Evolutionary conservation across 2,797 vertebrate species (phyloP).

Genomic region (Parauchenoglanis ngamensis): DNA sequence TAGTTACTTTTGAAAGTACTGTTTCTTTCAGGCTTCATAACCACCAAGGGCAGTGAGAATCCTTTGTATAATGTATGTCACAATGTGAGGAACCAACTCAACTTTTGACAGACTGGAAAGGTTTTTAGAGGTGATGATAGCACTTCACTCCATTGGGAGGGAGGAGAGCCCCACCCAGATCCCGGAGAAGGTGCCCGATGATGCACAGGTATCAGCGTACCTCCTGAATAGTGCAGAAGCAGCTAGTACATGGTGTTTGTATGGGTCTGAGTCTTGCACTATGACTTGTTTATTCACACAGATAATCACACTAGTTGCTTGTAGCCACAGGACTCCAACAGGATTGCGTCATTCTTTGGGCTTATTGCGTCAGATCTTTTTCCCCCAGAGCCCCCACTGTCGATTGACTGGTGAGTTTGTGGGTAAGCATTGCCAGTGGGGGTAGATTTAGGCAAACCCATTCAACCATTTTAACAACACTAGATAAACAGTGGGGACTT

Average conservation of each 20-base stretch:
- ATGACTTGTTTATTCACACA: background rate
- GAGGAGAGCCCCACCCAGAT: background rate
- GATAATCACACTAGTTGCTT: background rate
- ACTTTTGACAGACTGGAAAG: background rate
- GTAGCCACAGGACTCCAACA: background rate
- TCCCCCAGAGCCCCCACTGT: no score
- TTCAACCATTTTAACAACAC: no score
- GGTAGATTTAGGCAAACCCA: no score
- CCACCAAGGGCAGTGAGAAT: background rate
- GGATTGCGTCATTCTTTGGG: no score
- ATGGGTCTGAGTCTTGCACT: background rate
- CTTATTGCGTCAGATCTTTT: no score
- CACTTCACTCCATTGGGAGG: no score
- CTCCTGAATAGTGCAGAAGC: background rate
- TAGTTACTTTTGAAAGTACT: background rate
- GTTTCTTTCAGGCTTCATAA: background rate
- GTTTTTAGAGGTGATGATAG: no score
- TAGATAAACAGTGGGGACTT: no score
- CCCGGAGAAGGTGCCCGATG: background rate
- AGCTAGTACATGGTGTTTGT: background rate
- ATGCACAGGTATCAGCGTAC: background rate
- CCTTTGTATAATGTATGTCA: background rate
- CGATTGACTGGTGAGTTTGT: no score
- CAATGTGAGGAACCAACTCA: background rate
- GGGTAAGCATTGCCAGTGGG: no score